Evolutionary conservation across 2,888 invertebrate species (phyloP), one percentile per base, ranked within the genome.

Genomic region (Caenorhabditis sp.): DNA sequence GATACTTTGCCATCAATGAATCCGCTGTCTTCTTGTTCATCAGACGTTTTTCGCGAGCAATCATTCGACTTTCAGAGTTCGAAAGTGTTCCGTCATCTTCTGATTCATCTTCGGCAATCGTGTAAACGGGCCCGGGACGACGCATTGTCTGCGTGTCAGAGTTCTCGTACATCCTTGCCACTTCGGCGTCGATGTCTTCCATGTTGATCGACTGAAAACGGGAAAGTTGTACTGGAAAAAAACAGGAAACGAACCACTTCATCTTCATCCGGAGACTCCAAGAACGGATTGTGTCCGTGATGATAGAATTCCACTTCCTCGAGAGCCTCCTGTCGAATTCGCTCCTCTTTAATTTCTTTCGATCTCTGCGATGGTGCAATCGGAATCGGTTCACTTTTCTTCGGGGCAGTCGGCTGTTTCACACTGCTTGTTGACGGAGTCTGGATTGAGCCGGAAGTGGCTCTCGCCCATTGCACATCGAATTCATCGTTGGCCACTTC

Each of bases 61-160:
- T 66, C 58, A 85, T 53, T 48, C 77, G 58, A 62, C 83, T 81
- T 27, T 85, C 83, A 9, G 83, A 63, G 52, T 82, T 83, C 37
- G 50, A 79, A 22, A 80, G 50, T 9, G 82, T 76, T 68, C 79
- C 83, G 27, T 79, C 83, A 39, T 83, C 86, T 66, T 87, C 86
- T 15, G 83, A 83, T 37, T 89, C 89, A 55, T 88, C 88, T 73
- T 89, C 89, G 6, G 87, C 86, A 15, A 89, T 89, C 8, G 89
- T 89, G 70, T 89, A 88, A n/a, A 89, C 89, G 6, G 89, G 86
- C 15, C 89, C 87, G 0, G 89, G 87, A 15, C 88, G 79, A 63
- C 86, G 85, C 39, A 68, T 71, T 24, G 72, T 63, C 13, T 78
- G 79, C 15, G 46, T 70, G 6, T 72, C 72, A 4, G 61, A 48